A percentile compares a stretch with the other conserved stretches of the same genome.
Conservation (phyloP, 2,888 invertebrate genomes). For the Oithona nana region DNA sequence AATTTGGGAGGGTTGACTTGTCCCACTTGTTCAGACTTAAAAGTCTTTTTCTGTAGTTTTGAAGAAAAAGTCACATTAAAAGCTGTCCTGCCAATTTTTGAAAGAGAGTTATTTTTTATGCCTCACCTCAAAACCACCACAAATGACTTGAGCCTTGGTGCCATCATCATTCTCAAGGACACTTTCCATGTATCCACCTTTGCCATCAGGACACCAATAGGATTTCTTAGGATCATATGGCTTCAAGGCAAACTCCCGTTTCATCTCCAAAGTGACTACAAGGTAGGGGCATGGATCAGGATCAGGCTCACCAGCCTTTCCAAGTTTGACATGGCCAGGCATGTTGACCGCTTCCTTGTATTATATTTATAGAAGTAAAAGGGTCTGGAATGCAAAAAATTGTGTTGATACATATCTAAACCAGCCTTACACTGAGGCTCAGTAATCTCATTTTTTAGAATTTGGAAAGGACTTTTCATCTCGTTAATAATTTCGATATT, state of each 20-base stretch:
- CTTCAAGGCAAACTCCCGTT: constrained; percentile 75
- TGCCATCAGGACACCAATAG: constrained; percentile 35
- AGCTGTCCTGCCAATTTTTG: not conserved
- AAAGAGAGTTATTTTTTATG: not conserved
- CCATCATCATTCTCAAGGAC: constrained; percentile 20
- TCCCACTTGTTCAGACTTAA: constrained; percentile 64
- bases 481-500: no score
- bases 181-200: constrained; percentile 33
- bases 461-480: no score
- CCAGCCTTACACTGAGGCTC: no score
- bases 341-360: no score
- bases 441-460: no score
- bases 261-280: constrained; percentile 83
- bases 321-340: constrained; percentile 33
- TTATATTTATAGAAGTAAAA: no score
- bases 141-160: constrained; percentile 2
- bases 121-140: constrained; percentile 14
- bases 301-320: constrained; percentile 33
- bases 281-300: constrained; percentile 88
- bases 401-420: no score
- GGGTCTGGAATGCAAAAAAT: no score
- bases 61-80: not conserved
- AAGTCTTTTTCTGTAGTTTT: constrained; percentile 45
- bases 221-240: constrained; percentile 62
- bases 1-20: constrained; percentile 66